These are phyloP conservation scores for Drosophila tropicalis DNA, from an alignment of 1,140 invertebrate species.

Conservation along the genomic window DNA sequence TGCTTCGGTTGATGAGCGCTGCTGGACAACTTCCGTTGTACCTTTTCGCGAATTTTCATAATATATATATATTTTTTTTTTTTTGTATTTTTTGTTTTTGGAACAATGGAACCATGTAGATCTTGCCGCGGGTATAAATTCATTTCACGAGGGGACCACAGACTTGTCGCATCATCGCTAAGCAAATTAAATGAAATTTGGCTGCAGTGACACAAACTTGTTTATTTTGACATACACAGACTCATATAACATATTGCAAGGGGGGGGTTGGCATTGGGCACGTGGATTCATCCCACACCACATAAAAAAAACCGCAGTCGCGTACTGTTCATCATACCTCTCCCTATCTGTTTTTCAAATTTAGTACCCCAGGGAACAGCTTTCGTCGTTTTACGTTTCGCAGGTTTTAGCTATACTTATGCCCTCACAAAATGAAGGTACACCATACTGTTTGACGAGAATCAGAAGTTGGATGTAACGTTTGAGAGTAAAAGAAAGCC, in stretches of 20 bases:
- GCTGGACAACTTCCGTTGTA: conserved; percentile 52
- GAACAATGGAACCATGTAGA: not conserved
- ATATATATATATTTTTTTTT: not conserved
- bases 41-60: conserved; percentile 31
- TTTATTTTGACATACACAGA: conserved; percentile 81
- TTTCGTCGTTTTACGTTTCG: not conserved
- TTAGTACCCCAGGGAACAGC: conserved; percentile 8
- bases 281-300: conserved; percentile 20
- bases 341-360: conserved; percentile 9
- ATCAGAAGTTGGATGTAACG: no score
- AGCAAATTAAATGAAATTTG: conserved; percentile 80
- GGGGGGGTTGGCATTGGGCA: not conserved
- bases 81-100: not conserved
- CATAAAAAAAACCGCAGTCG: conserved; percentile 16
- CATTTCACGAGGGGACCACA: not conserved
- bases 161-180: conserved; percentile 51
- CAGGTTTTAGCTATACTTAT: conserved; percentile 23
- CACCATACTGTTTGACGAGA: not conserved
- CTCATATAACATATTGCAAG: conserved; percentile 29
- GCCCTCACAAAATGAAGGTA: conserved; percentile 11
- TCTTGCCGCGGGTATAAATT: not conserved
- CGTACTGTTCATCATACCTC: conserved; percentile 9
- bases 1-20: conserved; percentile 49
- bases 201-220: conserved; percentile 79
- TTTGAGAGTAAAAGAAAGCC: no score